phyloP scores from a whole-genome alignment of 2,113 vertebrate genomes.

The Calidris pugnax region DNA sequence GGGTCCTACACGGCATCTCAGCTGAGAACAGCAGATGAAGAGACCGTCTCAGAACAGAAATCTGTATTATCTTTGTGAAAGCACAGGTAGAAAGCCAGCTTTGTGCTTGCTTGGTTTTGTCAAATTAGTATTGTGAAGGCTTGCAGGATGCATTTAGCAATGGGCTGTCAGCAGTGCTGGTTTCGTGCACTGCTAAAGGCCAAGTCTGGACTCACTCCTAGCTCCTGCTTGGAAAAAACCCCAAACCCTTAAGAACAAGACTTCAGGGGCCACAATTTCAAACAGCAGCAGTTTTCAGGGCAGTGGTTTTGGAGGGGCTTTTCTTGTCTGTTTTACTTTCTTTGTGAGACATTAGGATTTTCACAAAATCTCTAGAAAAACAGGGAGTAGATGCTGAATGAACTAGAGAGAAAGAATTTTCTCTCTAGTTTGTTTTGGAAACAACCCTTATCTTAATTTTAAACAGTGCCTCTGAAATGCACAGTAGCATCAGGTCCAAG shows the following conservation, averaged over 20 bases:
- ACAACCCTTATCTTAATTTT: not conserved
- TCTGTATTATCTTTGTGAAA: not conserved
- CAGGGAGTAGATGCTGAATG: not conserved
- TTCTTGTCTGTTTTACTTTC: not conserved
- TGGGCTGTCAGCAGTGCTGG: not conserved
- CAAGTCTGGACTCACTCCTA: not conserved
- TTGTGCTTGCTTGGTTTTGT: not conserved
- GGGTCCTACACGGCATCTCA: not conserved
- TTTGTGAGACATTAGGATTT: not conserved
- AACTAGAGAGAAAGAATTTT: not conserved
- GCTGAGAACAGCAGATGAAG: not conserved
- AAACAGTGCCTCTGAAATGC: not conserved
- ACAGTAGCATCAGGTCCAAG: not conserved
- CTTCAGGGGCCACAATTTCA: not conserved
- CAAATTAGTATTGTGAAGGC: accelerated
- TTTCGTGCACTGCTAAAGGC: not conserved
- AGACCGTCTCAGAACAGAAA: not conserved
- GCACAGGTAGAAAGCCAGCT: not conserved
- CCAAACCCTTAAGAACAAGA: not conserved
- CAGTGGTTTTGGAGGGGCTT: not conserved
- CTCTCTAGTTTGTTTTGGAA: not conserved
- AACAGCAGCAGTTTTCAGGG: not conserved
- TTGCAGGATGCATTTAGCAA: not conserved
- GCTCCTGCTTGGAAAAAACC: not conserved
- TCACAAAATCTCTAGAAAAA: not conserved